Base-by-base conservation (phyloP, 2,113 vertebrate species). In the Muntiacus reevesi region DNA sequence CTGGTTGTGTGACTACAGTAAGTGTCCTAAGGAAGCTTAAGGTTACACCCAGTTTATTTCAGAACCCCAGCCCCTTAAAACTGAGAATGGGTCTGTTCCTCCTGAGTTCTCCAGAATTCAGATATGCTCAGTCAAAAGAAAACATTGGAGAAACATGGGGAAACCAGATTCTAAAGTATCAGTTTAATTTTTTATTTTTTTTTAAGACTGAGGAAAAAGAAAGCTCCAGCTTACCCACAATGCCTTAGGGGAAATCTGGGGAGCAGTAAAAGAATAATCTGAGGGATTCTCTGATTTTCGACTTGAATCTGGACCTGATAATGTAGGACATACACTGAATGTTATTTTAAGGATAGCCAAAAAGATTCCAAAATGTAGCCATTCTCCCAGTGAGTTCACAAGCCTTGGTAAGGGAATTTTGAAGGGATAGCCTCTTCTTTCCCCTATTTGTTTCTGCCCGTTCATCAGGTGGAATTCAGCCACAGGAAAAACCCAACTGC, bases 71-170 rank as follows among this genome's bases (percentile, higher is more conserved):
- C 67, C 33, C 55, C 71, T 89, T 91, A 64, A 57, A 55, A 92
- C 27, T 1, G 19, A 94, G 89, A 97, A 52, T 55, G 7, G 7
- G 12, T 36, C 47, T 88, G 79, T 83, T 96, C 94, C 87, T 62
- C 57, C 36, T 74, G 40, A 94, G 43, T 96, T 95, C 87, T 95
- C 13, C 50, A 62, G 93, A 98, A 91, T 88, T 86, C 95, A 97
- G 83, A 71, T 55, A 12, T 40, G 52, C 12, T 92, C 43, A 50
- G 64, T 97, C 90, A 92, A 83, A 96, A 97, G 50, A 95, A 87
- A 91, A 96, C 50, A 7, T 40, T 30, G 52, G 14, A 54, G 74
- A 78, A 89, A 52, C 27, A n/a, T 0, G 21, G 87, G 93, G 92
- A 95, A 97, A 84, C 13, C 45, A 64, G 59, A 59, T 40, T 43